Evolutionary conservation across 37 sponge, comb jelly and placozoan species (phyloP).

Genomic region (Bolinopsis microptera): DNA sequence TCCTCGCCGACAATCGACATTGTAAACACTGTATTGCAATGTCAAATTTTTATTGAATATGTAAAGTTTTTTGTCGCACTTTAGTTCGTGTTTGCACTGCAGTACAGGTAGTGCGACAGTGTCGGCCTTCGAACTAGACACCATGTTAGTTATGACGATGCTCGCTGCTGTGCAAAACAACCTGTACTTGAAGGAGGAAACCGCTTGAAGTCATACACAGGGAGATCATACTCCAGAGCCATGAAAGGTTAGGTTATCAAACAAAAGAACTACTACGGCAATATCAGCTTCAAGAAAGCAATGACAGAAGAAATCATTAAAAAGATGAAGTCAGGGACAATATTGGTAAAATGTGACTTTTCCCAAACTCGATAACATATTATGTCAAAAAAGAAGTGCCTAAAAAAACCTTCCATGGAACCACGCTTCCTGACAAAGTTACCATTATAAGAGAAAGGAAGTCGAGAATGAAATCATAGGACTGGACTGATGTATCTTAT

Average conservation of each 20-base stretch:
- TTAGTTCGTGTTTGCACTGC: too few species aligned
- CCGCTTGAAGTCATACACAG: background rate
- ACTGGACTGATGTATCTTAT: too few species aligned
- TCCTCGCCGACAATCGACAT: too few species aligned
- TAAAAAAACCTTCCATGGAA: slow-evolving; percentile 29
- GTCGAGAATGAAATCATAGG: too few species aligned
- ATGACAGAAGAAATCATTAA: background rate
- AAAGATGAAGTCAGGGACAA: background rate
- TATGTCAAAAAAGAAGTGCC: background rate
- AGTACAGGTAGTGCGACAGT: too few species aligned
- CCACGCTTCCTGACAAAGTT: too few species aligned
- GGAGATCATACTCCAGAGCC: background rate
- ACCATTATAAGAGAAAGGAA: too few species aligned
- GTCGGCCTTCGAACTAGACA: slow-evolving; percentile 22
- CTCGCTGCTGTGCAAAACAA: background rate
- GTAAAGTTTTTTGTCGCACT: too few species aligned
- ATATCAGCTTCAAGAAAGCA: background rate
- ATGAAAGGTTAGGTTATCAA: background rate
- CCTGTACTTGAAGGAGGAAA: background rate
- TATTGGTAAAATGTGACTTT: background rate
- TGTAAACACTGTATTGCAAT: too few species aligned
- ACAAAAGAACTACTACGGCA: background rate
- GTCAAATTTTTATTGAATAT: too few species aligned
- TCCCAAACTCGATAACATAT: background rate
- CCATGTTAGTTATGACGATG: background rate